These are phyloP conservation scores for Tiphia femorata DNA, from an alignment of 2,888 invertebrate species.

Conservation along the genomic window DNA sequence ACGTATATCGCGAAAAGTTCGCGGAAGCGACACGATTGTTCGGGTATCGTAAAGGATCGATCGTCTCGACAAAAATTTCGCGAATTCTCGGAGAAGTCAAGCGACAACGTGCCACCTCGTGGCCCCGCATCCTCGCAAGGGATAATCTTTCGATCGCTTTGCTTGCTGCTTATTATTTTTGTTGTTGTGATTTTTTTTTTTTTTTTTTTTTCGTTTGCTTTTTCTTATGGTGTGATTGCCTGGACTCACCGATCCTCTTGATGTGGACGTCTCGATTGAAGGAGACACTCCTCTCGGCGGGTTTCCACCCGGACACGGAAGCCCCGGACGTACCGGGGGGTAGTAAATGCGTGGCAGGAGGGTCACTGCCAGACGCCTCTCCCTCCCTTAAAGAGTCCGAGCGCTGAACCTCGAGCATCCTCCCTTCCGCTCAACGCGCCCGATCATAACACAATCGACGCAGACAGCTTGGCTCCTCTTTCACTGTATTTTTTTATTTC, in stretches of 20 bases:
- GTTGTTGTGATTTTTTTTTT: no score
- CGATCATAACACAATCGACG: conserved; percentile 54
- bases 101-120: conserved; percentile 39
- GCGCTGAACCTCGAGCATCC: conserved; percentile 73
- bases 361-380: conserved; percentile 40
- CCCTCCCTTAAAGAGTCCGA: conserved; percentile 70
- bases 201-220: conserved; percentile 36
- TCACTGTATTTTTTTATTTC: conserved; percentile 5
- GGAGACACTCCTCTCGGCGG: conserved; percentile 80
- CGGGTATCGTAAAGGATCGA: no score
- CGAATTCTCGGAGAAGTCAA: conserved; percentile 56
- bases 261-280: conserved; percentile 93
- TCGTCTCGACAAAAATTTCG: no score
- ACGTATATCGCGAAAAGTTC: no score
- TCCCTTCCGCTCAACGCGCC: no score
- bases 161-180: no score
- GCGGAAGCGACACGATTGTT: no score
- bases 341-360: conserved; percentile 38
- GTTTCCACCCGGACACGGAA: conserved; percentile 67
- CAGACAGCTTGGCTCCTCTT: no score
- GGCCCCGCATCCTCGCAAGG: no score
- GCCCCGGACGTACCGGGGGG: conserved; percentile 47
- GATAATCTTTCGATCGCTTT: no score
- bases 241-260: conserved; percentile 86
- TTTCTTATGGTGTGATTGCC: conserved; percentile 55